Conservation (phyloP, 2,113 vertebrate genomes). For the Catharus minimus region DNA sequence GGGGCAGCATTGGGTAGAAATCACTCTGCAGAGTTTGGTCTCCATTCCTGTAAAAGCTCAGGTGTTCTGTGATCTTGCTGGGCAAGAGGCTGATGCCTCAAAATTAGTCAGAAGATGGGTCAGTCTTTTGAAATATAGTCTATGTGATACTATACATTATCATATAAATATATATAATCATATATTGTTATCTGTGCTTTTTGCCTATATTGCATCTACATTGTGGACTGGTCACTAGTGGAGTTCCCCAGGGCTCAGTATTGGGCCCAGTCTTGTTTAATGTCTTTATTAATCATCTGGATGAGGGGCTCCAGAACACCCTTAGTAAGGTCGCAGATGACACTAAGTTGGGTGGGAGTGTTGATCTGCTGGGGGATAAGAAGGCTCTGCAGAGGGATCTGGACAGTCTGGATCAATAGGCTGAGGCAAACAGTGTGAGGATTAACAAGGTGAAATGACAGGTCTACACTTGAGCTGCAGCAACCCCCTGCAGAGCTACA, state of each 20-base stretch:
- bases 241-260: not conserved
- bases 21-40: not conserved
- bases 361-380: not conserved
- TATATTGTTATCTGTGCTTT: not conserved
- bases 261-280: not conserved
- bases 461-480: not conserved
- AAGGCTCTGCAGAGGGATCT: not conserved
- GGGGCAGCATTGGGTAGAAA: not conserved
- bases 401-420: not conserved
- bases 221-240: not conserved
- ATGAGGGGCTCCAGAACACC: not conserved
- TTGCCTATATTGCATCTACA: not conserved
- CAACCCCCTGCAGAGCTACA: not conserved
- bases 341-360: not conserved
- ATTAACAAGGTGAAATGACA: not conserved
- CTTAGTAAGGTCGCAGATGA: accelerated
- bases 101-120: not conserved
- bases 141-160: accelerated
- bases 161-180: accelerated
- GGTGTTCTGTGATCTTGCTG: not conserved
- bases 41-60: not conserved
- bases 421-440: not conserved
- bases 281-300: not conserved
- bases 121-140: not conserved
- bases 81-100: not conserved